Conservation (phyloP, 2,888 invertebrate genomes). For the Drosophila pegasa region DNA sequence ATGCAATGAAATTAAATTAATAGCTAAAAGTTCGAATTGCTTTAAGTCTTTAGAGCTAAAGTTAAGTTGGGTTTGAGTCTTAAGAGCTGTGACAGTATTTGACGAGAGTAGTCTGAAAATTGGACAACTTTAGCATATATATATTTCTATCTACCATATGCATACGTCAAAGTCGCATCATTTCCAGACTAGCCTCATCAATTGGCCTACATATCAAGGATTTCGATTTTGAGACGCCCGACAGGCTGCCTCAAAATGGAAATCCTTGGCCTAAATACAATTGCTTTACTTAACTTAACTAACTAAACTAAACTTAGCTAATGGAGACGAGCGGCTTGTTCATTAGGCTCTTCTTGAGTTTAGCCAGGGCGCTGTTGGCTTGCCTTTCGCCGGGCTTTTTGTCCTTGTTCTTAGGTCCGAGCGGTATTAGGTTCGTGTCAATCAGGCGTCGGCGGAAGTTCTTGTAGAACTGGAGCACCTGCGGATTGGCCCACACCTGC, state of each 20-base stretch:
- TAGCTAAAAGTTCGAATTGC: neutral
- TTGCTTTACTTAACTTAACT: neutral
- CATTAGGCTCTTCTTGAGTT: slow-evolving; percentile 84
- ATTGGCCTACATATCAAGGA: slow-evolving; percentile 12
- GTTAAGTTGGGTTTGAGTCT: neutral
- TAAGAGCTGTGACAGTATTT: neutral
- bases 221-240: slow-evolving; percentile 21
- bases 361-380: slow-evolving; percentile 71
- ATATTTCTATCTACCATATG: neutral
- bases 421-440: slow-evolving; percentile 88
- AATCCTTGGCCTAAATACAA: slow-evolving; percentile 16
- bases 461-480: slow-evolving; percentile 93
- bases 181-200: neutral
- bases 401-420: slow-evolving; percentile 85
- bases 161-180: neutral
- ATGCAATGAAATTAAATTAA: neutral
- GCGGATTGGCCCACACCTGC: slow-evolving; percentile 95
- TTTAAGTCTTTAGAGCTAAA: neutral
- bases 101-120: neutral
- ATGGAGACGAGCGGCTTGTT: slow-evolving; percentile 84
- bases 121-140: neutral
- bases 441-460: slow-evolving; percentile 88
- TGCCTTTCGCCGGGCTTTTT: slow-evolving; percentile 60
- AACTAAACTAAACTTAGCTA: slow-evolving; percentile 58
- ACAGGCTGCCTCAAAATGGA: slow-evolving; percentile 2